phyloP scores from a whole-genome alignment of 2,113 vertebrate species.

The Piprites chloris region DNA sequence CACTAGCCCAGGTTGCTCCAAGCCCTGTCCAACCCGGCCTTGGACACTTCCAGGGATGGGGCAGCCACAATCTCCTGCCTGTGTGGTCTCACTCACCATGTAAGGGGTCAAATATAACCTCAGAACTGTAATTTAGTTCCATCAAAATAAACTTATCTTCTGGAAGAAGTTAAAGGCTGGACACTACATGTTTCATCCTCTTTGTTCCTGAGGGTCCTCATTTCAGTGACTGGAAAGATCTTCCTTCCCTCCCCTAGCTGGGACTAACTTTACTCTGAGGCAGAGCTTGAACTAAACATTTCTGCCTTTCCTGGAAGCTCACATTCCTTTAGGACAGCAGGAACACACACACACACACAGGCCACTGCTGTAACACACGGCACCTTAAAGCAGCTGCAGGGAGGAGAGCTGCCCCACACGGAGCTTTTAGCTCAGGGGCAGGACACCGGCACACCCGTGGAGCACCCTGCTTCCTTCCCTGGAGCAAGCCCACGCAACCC shows the following conservation, averaged over 20 bases:
- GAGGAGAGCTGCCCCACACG: fast-evolving
- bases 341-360: neutral
- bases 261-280: neutral
- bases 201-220: neutral
- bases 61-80: neutral
- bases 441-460: fast-evolving
- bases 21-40: neutral
- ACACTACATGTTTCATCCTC: neutral
- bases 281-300: neutral
- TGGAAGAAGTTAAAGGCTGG: neutral
- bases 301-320: neutral
- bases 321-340: neutral
- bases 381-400: neutral
- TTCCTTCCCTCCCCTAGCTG: neutral
- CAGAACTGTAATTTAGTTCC: neutral
- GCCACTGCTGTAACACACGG: neutral
- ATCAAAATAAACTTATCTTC: neutral
- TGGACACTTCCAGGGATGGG: neutral
- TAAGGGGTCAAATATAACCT: neutral
- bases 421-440: neutral
- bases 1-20: neutral
- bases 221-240: neutral
- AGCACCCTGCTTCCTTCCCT: neutral
- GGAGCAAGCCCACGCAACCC: neutral
- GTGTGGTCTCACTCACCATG: fast-evolving